These are phyloP conservation scores for Laspeyria flexula DNA, from an alignment of 2,888 invertebrate species.

Conservation along the genomic window DNA sequence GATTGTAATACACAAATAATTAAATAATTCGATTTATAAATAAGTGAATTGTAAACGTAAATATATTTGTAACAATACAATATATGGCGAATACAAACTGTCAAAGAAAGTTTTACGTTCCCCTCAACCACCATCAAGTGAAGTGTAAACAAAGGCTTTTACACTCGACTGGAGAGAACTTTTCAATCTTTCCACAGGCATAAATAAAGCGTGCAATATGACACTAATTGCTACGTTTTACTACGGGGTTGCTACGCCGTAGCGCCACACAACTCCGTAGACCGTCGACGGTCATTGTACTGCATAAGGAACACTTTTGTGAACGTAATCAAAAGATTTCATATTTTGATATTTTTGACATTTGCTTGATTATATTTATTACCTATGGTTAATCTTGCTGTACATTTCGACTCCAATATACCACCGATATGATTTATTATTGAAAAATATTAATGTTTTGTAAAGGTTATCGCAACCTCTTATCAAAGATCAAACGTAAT, in stretches of 20 bases:
- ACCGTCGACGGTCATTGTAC: constrained; percentile 49
- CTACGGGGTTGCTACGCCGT: constrained; percentile 60
- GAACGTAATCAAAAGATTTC: constrained; percentile 17
- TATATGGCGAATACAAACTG: neutral
- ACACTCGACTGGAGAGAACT: constrained; percentile 26
- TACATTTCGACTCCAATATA: constrained; percentile 9
- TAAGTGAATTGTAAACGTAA: too few relatives aligned
- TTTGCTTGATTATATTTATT: neutral
- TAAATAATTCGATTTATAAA: too few relatives aligned
- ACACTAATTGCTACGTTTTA: constrained; percentile 66
- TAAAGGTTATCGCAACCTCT: constrained; percentile 47
- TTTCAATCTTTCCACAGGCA: constrained; percentile 36
- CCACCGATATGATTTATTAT: constrained; percentile 19
- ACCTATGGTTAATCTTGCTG: constrained; percentile 2
- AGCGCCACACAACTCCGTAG: constrained; percentile 51
- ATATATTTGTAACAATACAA: neutral
- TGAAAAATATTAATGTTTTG: constrained; percentile 22
- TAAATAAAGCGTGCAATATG: constrained; percentile 61
- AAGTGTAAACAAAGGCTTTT: constrained; percentile 36
- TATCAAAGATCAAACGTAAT: constrained; percentile 53
- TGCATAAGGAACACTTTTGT: constrained; percentile 18
- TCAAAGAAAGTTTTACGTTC: constrained; percentile 31
- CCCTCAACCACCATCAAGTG: constrained; percentile 18
- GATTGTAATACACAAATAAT: too few relatives aligned
- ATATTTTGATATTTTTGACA: neutral